These are phyloP conservation scores for Luperina nickerlii DNA, from an alignment of 2,888 invertebrate genomes.

Conservation along the genomic window DNA sequence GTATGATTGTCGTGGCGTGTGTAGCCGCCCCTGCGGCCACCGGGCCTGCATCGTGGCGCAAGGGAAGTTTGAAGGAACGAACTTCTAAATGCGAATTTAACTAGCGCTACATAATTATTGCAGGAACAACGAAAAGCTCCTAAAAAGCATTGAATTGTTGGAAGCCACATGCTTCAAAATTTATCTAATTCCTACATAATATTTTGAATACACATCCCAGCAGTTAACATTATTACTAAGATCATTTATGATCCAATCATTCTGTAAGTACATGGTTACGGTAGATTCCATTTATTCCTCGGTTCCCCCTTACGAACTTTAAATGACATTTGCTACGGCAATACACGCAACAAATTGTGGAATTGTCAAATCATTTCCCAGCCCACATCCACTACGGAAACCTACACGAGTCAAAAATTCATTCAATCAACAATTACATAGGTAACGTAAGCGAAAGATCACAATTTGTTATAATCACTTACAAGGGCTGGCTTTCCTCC, in stretches of 20 bases:
- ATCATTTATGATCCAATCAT: conserved; percentile 37
- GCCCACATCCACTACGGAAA: conserved; percentile 78
- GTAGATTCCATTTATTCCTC: conserved; percentile 23
- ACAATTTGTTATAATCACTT: conserved; percentile 87
- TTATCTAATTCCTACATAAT: background rate
- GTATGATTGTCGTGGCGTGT: conserved; percentile 86
- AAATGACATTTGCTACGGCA: conserved; percentile 57
- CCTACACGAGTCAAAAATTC: conserved; percentile 54
- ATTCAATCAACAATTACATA: conserved; percentile 65
- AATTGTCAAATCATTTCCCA: conserved; percentile 78
- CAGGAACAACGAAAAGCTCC: conserved; percentile 14
- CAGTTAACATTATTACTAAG: background rate
- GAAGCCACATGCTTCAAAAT: conserved; percentile 4
- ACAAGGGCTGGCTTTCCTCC: conserved; percentile 76
- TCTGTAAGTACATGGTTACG: conserved; percentile 35
- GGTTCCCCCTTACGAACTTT: conserved; percentile 27
- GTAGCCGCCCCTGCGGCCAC: conserved; percentile 62
- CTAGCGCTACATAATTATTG: conserved; percentile 25
- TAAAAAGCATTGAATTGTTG: conserved; percentile 1
- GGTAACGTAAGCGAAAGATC: conserved; percentile 79
- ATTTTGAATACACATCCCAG: conserved; percentile 3
- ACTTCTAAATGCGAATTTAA: conserved; percentile 56
- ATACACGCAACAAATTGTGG: conserved; percentile 56
- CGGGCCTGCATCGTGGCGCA: conserved; percentile 46
- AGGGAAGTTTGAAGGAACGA: conserved; percentile 62